phyloP scores from a whole-genome alignment of 1,140 invertebrate genomes.

The Orussus abietinus region DNA sequence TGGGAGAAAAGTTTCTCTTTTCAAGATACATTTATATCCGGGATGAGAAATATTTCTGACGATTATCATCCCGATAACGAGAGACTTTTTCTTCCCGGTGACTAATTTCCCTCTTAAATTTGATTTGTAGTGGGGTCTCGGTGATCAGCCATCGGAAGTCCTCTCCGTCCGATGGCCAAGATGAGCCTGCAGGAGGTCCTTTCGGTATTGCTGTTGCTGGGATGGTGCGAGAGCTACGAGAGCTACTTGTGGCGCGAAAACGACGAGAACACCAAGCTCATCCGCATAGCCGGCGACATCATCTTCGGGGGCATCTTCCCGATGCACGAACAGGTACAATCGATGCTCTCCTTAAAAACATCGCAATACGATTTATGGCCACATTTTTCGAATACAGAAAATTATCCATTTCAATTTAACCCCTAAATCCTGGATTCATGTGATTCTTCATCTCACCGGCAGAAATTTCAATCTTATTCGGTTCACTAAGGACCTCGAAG shows the following conservation, averaged over 20 bases:
- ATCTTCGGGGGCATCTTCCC: conserved; percentile 73
- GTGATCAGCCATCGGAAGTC: no score
- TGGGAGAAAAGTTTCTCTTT: no score
- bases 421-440: not conserved
- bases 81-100: no score
- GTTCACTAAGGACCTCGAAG: not conserved
- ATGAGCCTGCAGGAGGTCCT: conserved; percentile 26
- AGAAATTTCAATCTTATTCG: not conserved
- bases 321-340: conserved; percentile 61
- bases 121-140: no score
- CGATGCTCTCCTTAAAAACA: conserved; percentile 5
- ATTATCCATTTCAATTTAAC: conserved; percentile 1
- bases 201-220: conserved; percentile 25
- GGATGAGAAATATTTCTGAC: no score
- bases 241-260: conserved; percentile 14
- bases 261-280: conserved; percentile 43
- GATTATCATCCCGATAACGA: no score
- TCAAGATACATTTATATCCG: no score
- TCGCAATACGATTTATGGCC: no score
- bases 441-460: not conserved
- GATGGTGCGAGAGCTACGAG: conserved; percentile 27
- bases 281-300: conserved; percentile 60
- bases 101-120: no score
- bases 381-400: no score
- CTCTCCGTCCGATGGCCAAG: no score